Percentiles rank a stretch among this genome's conserved stretches.
Evolutionary conservation across 2,888 invertebrate genomes (phyloP).

Genomic region (Anthophora plumipes): DNA sequence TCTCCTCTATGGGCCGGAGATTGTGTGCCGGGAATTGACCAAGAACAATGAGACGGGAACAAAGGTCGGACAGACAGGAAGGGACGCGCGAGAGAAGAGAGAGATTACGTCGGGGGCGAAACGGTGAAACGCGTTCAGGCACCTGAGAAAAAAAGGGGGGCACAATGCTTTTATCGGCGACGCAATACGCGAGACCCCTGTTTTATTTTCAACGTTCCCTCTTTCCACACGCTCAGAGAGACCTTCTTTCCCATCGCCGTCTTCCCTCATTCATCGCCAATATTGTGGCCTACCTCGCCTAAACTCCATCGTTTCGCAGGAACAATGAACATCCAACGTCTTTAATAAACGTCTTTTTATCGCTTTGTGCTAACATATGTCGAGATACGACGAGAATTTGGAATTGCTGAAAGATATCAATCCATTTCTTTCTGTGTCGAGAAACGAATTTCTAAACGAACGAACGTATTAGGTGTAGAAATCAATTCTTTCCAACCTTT

Average conservation of each 20-base stretch:
- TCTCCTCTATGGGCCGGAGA: constrained; percentile 38
- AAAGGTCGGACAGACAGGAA: constrained; percentile 61
- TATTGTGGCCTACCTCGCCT: not conserved
- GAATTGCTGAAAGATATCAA: no score
- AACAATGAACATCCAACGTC: constrained; percentile 1
- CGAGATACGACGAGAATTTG: not conserved
- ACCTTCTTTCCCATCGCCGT: not conserved
- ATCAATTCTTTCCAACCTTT: no score
- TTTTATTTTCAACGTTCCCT: constrained; percentile 40
- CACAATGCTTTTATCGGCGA: constrained; percentile 64
- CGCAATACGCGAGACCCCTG: constrained; percentile 29
- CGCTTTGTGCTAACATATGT: not conserved
- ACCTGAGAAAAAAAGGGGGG: constrained; percentile 50
- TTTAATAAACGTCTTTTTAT: constrained; percentile 3
- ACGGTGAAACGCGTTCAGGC: constrained; percentile 52
- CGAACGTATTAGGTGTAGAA: no score
- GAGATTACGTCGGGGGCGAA: constrained; percentile 46
- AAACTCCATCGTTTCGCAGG: not conserved
- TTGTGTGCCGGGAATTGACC: constrained; percentile 61
- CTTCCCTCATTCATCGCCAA: not conserved
- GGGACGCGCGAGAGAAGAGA: constrained; percentile 38
- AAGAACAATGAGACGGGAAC: constrained; percentile 68
- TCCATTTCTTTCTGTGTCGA: no score
- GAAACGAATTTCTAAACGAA: no score
- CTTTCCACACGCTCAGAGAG: not conserved